phyloP scores from a whole-genome alignment of 2,113 vertebrate species.

The Centropristis striata region DNA sequence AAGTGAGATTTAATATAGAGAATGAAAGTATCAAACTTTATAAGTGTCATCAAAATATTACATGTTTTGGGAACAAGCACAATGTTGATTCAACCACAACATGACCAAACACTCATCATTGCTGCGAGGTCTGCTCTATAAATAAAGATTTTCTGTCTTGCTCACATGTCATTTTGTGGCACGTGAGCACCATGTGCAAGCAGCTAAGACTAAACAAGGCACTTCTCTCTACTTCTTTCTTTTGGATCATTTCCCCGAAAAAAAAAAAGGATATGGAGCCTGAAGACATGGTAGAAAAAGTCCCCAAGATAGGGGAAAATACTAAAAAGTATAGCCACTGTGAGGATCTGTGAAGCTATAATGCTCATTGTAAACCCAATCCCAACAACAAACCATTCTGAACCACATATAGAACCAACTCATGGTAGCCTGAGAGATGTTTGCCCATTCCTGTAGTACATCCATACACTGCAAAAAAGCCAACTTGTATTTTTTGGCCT shows the following conservation, averaged over 20 bases:
- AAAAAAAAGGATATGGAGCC: neutral
- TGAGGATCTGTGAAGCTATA: neutral
- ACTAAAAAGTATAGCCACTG: neutral
- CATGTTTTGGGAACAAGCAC: neutral
- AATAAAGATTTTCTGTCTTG: slow-evolving; percentile 16
- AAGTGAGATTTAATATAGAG: too few species aligned
- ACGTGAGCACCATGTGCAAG: slow-evolving; percentile 23
- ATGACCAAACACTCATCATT: neutral
- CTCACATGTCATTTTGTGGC: slow-evolving; percentile 14
- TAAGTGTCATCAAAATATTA: neutral
- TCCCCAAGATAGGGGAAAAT: neutral
- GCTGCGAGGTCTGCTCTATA: slow-evolving; percentile 11
- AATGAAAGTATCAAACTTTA: too few species aligned
- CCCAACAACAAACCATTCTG: too few species aligned
- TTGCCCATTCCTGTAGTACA: too few species aligned
- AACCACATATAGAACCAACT: neutral
- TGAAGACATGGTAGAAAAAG: neutral
- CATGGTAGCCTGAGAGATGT: too few species aligned
- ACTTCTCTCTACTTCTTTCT: neutral
- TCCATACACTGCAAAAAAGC: too few species aligned
- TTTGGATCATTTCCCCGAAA: neutral
- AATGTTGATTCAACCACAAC: slow-evolving; percentile 5
- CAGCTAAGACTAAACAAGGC: slow-evolving; percentile 24
- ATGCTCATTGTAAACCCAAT: neutral
- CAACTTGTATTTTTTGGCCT: too few species aligned